Evolutionary conservation across 2,113 vertebrate species (phyloP).

Genomic region (Castor canadensis): DNA sequence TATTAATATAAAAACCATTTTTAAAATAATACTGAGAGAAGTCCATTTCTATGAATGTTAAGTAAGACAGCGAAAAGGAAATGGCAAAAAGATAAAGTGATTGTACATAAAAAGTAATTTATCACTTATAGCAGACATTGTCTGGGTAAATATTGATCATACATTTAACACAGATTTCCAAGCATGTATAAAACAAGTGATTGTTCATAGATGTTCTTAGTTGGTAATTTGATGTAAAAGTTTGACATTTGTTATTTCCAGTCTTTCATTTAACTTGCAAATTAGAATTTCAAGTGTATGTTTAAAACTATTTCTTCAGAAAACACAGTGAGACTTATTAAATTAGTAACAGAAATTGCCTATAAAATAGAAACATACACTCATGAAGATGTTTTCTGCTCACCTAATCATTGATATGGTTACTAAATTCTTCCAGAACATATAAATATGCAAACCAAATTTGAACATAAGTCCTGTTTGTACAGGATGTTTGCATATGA

Average conservation of each 20-base stretch:
- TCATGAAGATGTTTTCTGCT: neutral
- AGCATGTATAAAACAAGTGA: neutral
- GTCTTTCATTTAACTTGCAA: slow-evolving; percentile 43
- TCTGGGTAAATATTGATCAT: neutral
- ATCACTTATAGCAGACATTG: neutral
- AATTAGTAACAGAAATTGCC: slow-evolving; percentile 16
- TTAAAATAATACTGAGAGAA: neutral
- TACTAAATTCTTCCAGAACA: neutral
- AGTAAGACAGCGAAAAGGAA: neutral
- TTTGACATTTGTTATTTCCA: neutral
- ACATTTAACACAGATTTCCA: neutral
- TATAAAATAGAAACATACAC: neutral
- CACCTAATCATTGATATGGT: neutral
- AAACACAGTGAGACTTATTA: neutral
- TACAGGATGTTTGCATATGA: neutral
- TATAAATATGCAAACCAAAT: neutral
- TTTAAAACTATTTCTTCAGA: slow-evolving; percentile 45
- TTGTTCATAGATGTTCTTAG: slow-evolving; percentile 25
- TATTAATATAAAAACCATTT: neutral
- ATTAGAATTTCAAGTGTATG: neutral
- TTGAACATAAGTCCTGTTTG: neutral
- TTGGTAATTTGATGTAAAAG: slow-evolving; percentile 6
- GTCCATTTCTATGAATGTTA: neutral
- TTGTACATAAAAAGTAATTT: neutral
- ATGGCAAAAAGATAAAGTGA: neutral